A percentile compares a stretch with the other conserved stretches of the same genome.
Evolutionary conservation across 2,888 invertebrate genomes (phyloP).

Genomic region (Sphaeridia pumilis): DNA sequence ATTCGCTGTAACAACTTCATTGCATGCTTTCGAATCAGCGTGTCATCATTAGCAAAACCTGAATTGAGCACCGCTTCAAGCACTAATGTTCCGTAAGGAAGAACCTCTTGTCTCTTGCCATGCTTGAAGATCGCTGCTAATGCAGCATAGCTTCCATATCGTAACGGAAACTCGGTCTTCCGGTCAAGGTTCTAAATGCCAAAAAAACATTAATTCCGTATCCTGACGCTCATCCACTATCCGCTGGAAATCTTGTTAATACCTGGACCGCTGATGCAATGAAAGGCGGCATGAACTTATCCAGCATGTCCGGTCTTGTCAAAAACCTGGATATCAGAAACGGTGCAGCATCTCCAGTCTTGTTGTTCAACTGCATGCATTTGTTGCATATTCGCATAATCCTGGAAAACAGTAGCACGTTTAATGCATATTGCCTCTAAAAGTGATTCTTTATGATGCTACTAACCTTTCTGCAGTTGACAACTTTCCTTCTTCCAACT

Average conservation of each 20-base stretch:
- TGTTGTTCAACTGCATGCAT: conserved; percentile 67
- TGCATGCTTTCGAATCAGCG: conserved; percentile 69
- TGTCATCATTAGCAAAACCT: conserved; percentile 59
- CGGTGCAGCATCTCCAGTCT: conserved; percentile 75
- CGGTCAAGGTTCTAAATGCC: conserved; percentile 26
- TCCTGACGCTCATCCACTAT: not conserved
- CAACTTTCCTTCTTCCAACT: conserved; percentile 41
- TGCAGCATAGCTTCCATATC: conserved; percentile 62
- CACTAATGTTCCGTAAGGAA: conserved; percentile 57
- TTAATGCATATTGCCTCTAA: too few species aligned
- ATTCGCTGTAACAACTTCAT: conserved; percentile 85
- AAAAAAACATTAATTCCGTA: not conserved
- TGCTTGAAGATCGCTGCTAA: conserved; percentile 77
- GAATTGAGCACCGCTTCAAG: conserved; percentile 60
- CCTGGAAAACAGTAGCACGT: conserved; percentile 44
- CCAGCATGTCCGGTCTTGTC: conserved; percentile 54
- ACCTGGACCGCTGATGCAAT: too few species aligned
- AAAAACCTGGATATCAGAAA: conserved; percentile 78
- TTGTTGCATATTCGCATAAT: conserved; percentile 65
- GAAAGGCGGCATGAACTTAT: conserved; percentile 60
- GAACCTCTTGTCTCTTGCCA: conserved; percentile 78
- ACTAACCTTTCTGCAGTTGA: conserved; percentile 25
- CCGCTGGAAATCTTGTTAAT: not conserved
- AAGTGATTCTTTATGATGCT: too few species aligned
- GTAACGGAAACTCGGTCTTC: conserved; percentile 38